Base-by-base conservation (phyloP, 2,888 invertebrate species). In the Eudemis profundana region DNA sequence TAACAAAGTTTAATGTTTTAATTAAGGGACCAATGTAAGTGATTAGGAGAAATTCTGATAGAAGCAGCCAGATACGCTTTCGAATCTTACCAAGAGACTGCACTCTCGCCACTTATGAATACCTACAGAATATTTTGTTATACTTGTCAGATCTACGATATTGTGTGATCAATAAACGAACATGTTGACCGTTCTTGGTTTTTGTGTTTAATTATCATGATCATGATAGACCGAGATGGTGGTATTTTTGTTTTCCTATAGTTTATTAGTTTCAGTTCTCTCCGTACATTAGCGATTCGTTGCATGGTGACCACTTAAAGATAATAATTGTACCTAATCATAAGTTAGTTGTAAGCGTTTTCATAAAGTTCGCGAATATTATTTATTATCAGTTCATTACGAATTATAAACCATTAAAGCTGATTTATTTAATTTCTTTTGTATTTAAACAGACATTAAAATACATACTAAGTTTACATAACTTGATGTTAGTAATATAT, bases 321-420 rank as follows among this genome's bases (percentile, higher is more conserved):
- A 88, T 88, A 89, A 90, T 90, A 88, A 89, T 90, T 90, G 90
- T 91, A 91, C 90, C 89, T 92, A 90, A 87, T 86, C 69, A 82
- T 91, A 90, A 91, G 89, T 78, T 78, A 78, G 74, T 89, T 90
- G 89, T 90, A 91, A 90, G 90, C 82, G 85, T 90, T 86, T 83
- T 87, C 87, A 90, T 90, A 86, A 86, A 89, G 83, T 86, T 89
- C 89, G 85, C 85, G 85, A 89, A 89, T 89, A 90, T 92, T 91
- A 92, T 92, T 92, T 92, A 92, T 92, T 92, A 87, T 91, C 90
- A 90, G 89, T 90, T 90, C 91, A 91, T 90, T 89, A 87, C 85
- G 86, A 87, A 86, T 85, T 88, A 86, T 88, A 87, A 87, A 90
- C 87, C 89, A 89, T 90, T 86, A 83, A 89, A 87, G 78, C 86